Percentiles rank a stretch among this genome's conserved stretches.
Conservation (phyloP, 2,113 vertebrate genomes). For the Ptilonorhynchus violaceus region DNA sequence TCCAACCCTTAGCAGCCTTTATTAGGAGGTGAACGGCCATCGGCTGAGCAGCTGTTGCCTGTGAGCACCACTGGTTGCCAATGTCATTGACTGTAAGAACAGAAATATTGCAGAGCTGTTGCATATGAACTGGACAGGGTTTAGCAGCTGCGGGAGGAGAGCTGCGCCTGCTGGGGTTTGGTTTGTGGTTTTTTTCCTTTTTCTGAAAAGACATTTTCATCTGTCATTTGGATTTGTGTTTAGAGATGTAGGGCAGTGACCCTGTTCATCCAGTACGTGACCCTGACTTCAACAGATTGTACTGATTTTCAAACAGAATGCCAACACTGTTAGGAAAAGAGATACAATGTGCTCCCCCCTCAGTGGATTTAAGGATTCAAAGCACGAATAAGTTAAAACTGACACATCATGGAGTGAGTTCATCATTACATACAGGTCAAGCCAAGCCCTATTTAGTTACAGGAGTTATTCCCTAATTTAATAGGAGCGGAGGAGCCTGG, state of each 20-base stretch:
- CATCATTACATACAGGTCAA: neutral
- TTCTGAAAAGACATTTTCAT: neutral
- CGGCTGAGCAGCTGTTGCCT: neutral
- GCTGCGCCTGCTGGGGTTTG: neutral
- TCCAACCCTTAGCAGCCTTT: neutral
- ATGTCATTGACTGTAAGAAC: neutral
- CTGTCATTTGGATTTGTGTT: neutral
- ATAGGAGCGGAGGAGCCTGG: neutral
- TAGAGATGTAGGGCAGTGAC: neutral
- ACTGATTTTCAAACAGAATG: neutral
- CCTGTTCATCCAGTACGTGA: rapidly evolving
- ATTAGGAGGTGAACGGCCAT: neutral
- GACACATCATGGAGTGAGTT: neutral
- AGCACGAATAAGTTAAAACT: neutral
- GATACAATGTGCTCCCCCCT: neutral
- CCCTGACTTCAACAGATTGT: neutral
- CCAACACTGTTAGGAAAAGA: neutral
- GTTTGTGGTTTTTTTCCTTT: neutral
- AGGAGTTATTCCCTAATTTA: neutral
- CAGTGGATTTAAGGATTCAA: neutral
- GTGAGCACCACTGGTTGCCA: neutral
- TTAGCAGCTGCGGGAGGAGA: neutral
- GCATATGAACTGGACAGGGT: neutral
- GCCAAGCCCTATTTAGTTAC: neutral
- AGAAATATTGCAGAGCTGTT: neutral